Conservation (phyloP, 2,113 vertebrate genomes). For the Pseudorasbora parva region DNA sequence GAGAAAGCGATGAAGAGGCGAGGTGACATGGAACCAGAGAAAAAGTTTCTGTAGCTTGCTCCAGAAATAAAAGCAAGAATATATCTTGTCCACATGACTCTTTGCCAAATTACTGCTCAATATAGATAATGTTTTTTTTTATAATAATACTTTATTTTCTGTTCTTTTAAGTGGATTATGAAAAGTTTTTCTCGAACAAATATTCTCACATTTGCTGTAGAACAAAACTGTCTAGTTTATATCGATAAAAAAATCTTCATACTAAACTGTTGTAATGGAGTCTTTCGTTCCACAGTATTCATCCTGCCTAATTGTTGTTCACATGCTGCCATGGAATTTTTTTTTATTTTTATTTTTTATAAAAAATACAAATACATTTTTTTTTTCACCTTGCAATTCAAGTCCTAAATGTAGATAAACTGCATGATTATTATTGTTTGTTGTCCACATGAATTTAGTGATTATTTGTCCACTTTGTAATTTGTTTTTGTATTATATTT, state of each 20-base stretch:
- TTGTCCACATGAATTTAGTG: neutral
- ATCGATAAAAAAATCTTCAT: neutral
- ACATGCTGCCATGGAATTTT: neutral
- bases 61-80: slow-evolving; percentile 10
- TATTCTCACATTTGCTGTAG: neutral
- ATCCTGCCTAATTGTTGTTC: neutral
- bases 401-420: neutral
- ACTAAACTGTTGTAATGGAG: neutral
- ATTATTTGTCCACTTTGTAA: neutral
- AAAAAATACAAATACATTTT: neutral
- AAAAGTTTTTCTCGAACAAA: neutral
- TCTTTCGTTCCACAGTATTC: neutral
- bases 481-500: neutral
- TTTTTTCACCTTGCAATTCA: neutral
- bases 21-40: slow-evolving; percentile 49
- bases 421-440: neutral
- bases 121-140: neutral
- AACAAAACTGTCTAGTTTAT: neutral
- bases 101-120: neutral
- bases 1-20: slow-evolving; percentile 49
- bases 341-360: too few relatives aligned
- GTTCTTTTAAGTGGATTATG: neutral
- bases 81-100: neutral
- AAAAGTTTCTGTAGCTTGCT: slow-evolving; percentile 40
- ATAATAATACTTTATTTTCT: neutral